A percentile compares a stretch with the other conserved stretches of the same genome.
Conservation (phyloP, 2,888 invertebrate genomes). For the Lithosia quadra region DNA sequence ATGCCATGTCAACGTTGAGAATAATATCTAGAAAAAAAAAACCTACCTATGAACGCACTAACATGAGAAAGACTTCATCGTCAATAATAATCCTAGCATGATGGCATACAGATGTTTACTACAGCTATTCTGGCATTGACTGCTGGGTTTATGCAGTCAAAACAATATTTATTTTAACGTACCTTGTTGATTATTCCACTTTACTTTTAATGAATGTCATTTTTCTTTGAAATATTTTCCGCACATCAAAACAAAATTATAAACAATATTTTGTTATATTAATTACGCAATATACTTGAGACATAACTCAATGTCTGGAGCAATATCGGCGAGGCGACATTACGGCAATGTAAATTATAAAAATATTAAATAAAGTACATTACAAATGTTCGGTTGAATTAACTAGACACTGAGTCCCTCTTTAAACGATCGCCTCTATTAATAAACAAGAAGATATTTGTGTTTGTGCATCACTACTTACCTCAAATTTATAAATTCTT, state of each 20-base stretch:
- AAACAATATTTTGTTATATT: conserved; percentile 15
- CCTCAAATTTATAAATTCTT: not conserved
- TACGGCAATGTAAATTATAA: conserved; percentile 35
- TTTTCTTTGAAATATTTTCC: conserved; percentile 12
- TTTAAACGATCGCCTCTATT: conserved; percentile 8
- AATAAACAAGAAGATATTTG: not conserved
- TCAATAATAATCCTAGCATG: not conserved
- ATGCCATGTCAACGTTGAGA: no score
- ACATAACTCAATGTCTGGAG: conserved; percentile 41
- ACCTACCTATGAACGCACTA: not conserved
- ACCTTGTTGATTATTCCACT: not conserved
- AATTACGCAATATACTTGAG: conserved; percentile 22
- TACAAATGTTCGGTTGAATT: conserved; percentile 26
- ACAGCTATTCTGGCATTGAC: not conserved
- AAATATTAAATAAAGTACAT: conserved; percentile 44
- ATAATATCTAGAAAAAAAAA: no score
- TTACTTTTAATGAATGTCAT: conserved; percentile 2
- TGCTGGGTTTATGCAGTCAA: no score
- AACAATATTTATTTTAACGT: not conserved
- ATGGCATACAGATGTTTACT: not conserved
- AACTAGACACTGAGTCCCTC: conserved; percentile 30
- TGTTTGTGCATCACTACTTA: conserved; percentile 3
- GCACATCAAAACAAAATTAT: conserved; percentile 14
- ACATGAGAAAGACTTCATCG: not conserved
- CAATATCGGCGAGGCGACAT: conserved; percentile 30